phyloP scores from a whole-genome alignment of 2,113 vertebrate genomes.

The Turdus rufiventris region DNA sequence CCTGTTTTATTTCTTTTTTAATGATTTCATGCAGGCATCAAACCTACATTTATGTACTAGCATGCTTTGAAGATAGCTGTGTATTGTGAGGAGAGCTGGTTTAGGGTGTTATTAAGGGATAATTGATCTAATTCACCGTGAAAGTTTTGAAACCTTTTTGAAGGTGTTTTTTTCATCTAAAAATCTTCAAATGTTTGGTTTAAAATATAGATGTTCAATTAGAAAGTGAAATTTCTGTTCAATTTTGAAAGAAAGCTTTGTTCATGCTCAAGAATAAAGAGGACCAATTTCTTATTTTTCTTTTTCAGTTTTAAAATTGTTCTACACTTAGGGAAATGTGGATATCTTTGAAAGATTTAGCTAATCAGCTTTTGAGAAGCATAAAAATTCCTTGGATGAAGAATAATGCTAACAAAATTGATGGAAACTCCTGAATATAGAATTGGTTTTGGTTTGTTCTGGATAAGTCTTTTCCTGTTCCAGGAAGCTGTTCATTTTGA shows the following conservation, averaged over 20 bases:
- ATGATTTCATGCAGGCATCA: not conserved
- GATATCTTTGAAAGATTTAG: not conserved
- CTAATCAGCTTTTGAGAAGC: not conserved
- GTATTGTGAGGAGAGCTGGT: not conserved
- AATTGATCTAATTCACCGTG: not conserved
- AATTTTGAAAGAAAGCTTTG: not conserved
- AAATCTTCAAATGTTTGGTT: not conserved
- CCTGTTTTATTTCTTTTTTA: not conserved
- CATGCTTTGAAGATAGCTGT: not conserved
- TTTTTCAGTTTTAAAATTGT: not conserved
- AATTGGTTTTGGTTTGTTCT: not conserved
- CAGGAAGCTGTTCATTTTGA: not conserved
- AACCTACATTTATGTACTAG: not conserved
- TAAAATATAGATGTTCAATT: not conserved
- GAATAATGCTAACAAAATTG: not conserved
- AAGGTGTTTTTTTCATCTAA: not conserved
- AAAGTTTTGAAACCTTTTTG: not conserved
- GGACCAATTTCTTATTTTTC: not conserved
- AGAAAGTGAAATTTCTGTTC: not conserved
- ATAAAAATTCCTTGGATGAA: not conserved
- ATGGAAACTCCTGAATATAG: not conserved
- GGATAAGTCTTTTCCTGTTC: not conserved
- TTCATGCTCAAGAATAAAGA: not conserved
- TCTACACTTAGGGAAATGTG: not conserved
- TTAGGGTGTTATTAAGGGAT: not conserved